Percentiles rank a stretch among this genome's conserved stretches.
These are phyloP conservation scores for Acestrorhynchus altus DNA, from an alignment of 2,797 vertebrate genomes.

Conservation along the genomic window DNA sequence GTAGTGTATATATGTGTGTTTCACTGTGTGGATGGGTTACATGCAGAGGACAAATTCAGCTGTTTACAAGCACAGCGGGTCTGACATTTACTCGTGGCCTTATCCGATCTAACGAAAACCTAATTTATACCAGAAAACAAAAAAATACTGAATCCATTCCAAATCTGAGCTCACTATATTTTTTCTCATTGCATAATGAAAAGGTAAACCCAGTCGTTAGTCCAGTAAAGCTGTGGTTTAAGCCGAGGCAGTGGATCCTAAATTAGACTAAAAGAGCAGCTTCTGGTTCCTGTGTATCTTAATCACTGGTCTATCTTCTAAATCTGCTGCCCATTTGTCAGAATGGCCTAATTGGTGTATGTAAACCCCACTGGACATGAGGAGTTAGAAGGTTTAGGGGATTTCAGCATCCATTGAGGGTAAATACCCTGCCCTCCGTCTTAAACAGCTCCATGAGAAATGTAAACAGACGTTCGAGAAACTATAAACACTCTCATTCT, in stretches of 20 bases:
- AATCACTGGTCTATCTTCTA: neutral
- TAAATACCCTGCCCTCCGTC: slow-evolving; percentile 53
- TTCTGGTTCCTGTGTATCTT: neutral
- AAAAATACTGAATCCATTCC: neutral
- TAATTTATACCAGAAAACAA: neutral
- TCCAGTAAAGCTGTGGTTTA: neutral
- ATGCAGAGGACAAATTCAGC: too few relatives aligned
- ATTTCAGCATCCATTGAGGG: slow-evolving; percentile 32
- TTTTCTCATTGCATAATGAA: too few relatives aligned
- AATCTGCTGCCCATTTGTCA: slow-evolving; percentile 15
- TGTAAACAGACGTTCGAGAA: slow-evolving; percentile 67
- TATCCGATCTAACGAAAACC: too few relatives aligned
- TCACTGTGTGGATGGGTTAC: too few relatives aligned
- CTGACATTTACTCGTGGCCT: too few relatives aligned
- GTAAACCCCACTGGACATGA: slow-evolving; percentile 27
- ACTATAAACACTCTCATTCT: slow-evolving; percentile 66
- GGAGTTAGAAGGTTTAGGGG: slow-evolving; percentile 26
- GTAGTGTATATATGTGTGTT: too few relatives aligned
- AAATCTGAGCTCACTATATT: too few relatives aligned
- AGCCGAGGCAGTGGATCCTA: neutral
- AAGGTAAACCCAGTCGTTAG: too few relatives aligned
- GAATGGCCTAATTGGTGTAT: slow-evolving; percentile 1
- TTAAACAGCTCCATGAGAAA: slow-evolving; percentile 63
- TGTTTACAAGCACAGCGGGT: too few relatives aligned
- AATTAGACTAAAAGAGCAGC: neutral